Evolutionary conservation across 23 tunicate genomes (phyloP).

Genomic region (Trididemnum nubilum): DNA sequence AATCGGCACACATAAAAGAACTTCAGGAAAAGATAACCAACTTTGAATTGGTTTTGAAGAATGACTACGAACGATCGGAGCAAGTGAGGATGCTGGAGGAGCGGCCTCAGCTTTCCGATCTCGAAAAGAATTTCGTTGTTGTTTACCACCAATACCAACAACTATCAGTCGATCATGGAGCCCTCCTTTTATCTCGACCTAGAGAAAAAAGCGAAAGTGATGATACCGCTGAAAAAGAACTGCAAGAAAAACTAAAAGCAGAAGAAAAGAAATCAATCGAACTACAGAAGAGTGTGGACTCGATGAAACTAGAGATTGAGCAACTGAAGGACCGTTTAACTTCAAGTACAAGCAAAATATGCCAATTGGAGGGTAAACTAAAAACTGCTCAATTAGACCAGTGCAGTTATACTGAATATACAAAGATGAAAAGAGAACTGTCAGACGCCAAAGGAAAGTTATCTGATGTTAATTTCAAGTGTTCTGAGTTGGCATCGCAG

Average conservation of each 20-base stretch:
- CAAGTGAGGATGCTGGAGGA: constrained; percentile 35
- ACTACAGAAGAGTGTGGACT: not conserved
- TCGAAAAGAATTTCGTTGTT: constrained; percentile 39
- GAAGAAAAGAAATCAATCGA: not conserved
- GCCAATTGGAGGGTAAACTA: no score
- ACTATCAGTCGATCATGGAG: not conserved
- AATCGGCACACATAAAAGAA: not conserved
- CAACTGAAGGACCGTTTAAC: not conserved
- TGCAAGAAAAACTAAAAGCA: not conserved
- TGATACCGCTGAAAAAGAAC: not conserved
- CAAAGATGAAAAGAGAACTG: not conserved
- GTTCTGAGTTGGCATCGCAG: not conserved
- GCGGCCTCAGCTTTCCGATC: constrained; percentile 32
- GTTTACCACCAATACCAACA: constrained; percentile 26
- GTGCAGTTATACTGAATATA: no score
- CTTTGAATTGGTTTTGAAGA: constrained; percentile 5
- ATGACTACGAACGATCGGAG: constrained; percentile 16
- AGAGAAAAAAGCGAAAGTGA: not conserved
- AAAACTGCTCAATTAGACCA: no score
- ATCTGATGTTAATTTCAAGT: not conserved
- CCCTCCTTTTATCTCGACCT: not conserved
- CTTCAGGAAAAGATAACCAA: constrained; percentile 24
- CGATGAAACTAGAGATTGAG: not conserved
- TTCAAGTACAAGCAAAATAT: no score
- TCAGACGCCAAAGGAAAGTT: not conserved